Conservation (phyloP, 1,140 invertebrate genomes). For the Drosophila ogumai region DNA sequence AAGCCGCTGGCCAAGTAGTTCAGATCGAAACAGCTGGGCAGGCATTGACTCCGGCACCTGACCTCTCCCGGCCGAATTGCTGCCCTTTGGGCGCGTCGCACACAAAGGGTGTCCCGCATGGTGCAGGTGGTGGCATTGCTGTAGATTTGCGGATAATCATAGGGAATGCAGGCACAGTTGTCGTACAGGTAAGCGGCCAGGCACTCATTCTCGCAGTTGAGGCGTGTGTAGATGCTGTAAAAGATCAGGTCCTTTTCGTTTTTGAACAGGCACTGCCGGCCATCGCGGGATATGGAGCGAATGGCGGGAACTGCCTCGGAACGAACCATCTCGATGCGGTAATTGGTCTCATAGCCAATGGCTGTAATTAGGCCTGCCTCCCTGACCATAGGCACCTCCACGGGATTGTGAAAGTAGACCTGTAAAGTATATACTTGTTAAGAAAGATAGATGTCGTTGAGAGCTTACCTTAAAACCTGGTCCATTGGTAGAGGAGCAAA, state of each 20-base stretch:
- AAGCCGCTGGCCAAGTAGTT: constrained; percentile 65
- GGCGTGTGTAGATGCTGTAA: constrained; percentile 82
- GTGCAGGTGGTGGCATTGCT: constrained; percentile 58
- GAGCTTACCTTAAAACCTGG: constrained; percentile 90
- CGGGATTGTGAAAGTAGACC: constrained; percentile 89
- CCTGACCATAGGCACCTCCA: constrained; percentile 90
- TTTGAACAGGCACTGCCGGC: constrained; percentile 90
- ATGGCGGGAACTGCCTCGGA: constrained; percentile 87
- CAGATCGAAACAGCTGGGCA: constrained; percentile 73
- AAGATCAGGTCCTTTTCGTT: constrained; percentile 88
- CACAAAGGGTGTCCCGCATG: constrained; percentile 47
- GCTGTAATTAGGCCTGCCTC: constrained; percentile 89
- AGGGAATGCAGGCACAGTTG: constrained; percentile 88
- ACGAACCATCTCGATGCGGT: constrained; percentile 88
- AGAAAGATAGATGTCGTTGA: neutral
- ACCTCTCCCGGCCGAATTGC: constrained; percentile 8
- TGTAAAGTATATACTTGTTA: constrained; percentile 7
- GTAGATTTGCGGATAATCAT: constrained; percentile 87
- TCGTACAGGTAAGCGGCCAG: constrained; percentile 88
- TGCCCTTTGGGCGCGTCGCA: constrained; percentile 18
- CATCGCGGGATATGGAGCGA: constrained; percentile 86
- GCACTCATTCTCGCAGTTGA: constrained; percentile 90
- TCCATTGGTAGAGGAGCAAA: constrained; percentile 91
- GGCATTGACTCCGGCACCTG: constrained; percentile 53
- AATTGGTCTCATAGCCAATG: constrained; percentile 88